Evolutionary conservation across 2,888 invertebrate genomes (phyloP).

Genomic region (Leistus spinibarbis): DNA sequence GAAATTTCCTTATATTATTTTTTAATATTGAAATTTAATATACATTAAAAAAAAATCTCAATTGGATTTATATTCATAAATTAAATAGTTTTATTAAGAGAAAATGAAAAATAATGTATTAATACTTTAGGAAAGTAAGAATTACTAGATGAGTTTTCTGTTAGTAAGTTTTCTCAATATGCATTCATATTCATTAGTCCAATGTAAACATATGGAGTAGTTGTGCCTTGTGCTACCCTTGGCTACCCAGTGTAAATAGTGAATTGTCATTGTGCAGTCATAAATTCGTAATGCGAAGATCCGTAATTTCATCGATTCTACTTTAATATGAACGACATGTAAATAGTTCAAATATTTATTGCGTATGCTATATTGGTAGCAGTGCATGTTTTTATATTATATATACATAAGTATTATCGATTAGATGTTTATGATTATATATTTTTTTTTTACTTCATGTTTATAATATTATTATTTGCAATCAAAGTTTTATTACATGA

Average conservation of each 20-base stretch:
- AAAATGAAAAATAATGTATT: too few species aligned
- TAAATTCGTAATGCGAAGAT: conserved; percentile 22
- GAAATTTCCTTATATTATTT: too few species aligned
- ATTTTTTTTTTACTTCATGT: too few species aligned
- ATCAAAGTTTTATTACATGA: neutral
- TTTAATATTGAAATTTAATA: too few species aligned
- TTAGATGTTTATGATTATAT: neutral
- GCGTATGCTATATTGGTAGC: conserved; percentile 8
- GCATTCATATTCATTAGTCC: conserved; percentile 5
- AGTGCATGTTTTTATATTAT: neutral
- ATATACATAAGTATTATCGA: conserved; percentile 1
- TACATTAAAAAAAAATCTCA: too few species aligned
- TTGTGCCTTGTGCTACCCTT: neutral
- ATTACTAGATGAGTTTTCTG: too few species aligned
- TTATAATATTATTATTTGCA: neutral
- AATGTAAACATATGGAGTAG: neutral
- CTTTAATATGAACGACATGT: conserved; percentile 19
- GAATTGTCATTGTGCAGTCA: conserved; percentile 24
- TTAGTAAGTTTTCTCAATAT: too few species aligned
- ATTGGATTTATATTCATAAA: too few species aligned
- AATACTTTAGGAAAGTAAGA: too few species aligned
- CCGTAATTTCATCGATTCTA: conserved; percentile 18
- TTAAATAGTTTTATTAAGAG: too few species aligned
- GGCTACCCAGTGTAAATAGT: conserved; percentile 10
- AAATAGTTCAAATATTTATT: conserved; percentile 21